Conservation (phyloP, 2,888 invertebrate species). For the Limnephilus lunatus region DNA sequence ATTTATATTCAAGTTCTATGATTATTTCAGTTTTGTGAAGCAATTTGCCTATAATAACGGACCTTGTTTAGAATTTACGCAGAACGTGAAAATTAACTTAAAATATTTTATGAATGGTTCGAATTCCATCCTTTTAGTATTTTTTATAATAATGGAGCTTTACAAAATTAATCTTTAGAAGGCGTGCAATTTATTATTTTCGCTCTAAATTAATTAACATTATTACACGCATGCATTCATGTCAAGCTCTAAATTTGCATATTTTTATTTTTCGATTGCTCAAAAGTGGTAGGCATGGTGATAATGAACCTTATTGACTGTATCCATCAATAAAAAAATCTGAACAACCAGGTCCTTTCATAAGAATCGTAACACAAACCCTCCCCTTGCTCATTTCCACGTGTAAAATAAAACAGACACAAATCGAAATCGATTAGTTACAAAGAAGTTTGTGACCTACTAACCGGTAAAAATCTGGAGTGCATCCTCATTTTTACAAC, state of each 20-base stretch:
- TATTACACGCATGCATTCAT: not conserved
- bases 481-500: not conserved
- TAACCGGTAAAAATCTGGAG: not conserved
- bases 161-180: not conserved
- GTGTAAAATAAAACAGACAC: not conserved
- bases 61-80: no score
- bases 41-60: no score
- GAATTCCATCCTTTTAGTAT: no score
- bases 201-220: not conserved
- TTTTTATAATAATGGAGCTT: not conserved
- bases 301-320: no score
- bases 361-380: not conserved
- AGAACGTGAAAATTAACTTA: no score
- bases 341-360: no score
- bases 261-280: not conserved
- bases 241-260: not conserved
- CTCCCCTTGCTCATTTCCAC: not conserved
- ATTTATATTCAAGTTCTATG: no score
- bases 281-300: no score
- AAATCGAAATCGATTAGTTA: not conserved
- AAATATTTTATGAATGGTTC: no score
- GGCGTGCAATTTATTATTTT: not conserved
- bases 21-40: no score
- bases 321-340: no score
- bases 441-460: not conserved